Base-by-base conservation (phyloP, 2,888 invertebrate species). In the Apodemia hepburni region DNA sequence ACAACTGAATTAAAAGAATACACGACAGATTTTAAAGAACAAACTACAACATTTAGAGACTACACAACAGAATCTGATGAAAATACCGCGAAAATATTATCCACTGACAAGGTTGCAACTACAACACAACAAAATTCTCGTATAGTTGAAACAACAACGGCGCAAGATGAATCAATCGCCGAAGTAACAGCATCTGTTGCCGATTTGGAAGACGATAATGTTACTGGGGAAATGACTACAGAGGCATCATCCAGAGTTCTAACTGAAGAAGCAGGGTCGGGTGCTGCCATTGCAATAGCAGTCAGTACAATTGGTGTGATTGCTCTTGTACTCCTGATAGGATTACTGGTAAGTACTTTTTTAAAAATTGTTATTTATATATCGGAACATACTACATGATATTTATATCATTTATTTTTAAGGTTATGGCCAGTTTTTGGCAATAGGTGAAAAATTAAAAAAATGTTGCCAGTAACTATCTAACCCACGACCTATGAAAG, bases 251-350 rank as follows among this genome's bases (percentile, higher is more conserved):
- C 75, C 33, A 80, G 74, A 70, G 77, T 67, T 66, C 60, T 80
- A 17, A 75, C 77, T 5, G 84, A 78, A 8, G 89, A 87, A 47
- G 87, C 92, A 4, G 93, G 93, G 57, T 93, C 94, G 0, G 95
- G 95, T 63, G 95, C 96, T 6, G 95, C 96, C 61, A 95, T 96
- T 12, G 97, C 97, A 15, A 95, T 97, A 65, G 94, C 95, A 8
- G 95, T 97, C 65, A 96, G 96, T 69, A 94, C 95, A 12, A 95
- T 97, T 63, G 97, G 96, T 8, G 95, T 96, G 17, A 92, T 96
- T 60, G 96, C 96, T 58, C 85, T 97, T 61, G 87, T 97, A 54
- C 86, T 97, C 12, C 88, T 97, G n/a, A 95, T 96, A 63, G 95
- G 95, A 67, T 92, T 96, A 63, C 79, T 96, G 93, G 96, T 96